Evolutionary conservation across 2,113 vertebrate species (phyloP).

Genomic region (Telmatochromis sp.): DNA sequence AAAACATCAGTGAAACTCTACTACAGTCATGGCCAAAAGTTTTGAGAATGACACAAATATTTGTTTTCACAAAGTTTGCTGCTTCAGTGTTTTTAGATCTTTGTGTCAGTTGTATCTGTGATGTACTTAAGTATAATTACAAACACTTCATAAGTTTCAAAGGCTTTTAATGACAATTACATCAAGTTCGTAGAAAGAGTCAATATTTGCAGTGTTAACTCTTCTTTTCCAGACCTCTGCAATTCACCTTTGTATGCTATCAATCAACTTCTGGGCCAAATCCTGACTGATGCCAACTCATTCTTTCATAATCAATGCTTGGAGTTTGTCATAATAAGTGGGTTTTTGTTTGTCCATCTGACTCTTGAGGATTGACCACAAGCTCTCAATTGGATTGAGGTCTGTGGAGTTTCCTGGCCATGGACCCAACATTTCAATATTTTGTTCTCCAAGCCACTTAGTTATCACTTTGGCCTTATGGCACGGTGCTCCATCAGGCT

Average conservation of each 20-base stretch:
- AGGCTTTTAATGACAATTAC: neutral
- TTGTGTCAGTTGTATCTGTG: neutral
- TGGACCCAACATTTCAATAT: neutral
- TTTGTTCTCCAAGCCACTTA: neutral
- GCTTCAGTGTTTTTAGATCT: neutral
- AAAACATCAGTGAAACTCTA: neutral
- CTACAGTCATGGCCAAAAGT: neutral
- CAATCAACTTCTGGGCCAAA: neutral
- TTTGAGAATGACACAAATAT: neutral
- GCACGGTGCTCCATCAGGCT: neutral
- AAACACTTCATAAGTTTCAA: neutral
- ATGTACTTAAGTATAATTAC: neutral
- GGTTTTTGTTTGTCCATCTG: neutral
- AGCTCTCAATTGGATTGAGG: neutral
- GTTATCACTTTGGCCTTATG: neutral
- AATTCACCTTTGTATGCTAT: neutral
- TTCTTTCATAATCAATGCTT: neutral
- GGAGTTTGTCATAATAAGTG: neutral
- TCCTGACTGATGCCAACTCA: neutral
- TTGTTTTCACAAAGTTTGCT: neutral
- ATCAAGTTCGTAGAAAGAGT: neutral
- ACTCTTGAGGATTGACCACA: neutral
- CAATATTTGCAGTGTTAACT: neutral
- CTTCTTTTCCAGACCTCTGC: neutral
- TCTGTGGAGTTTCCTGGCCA: neutral